Conservation (phyloP, 1,140 invertebrate species). For the Apis mellifera region Amel_HAv3.1 CM009936.2:5531001-5531500, state of each 20-base stretch:
- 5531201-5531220: conserved; percentile 65
- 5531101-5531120: conserved; percentile 51
- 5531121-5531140: conserved; percentile 73
- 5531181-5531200: conserved; percentile 37
- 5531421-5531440: too few relatives aligned
- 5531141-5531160: conserved; percentile 69
- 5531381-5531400: neutral
- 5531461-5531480: neutral
- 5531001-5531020: conserved; percentile 64
- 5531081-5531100: conserved; percentile 21
- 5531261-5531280: neutral
- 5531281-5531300: neutral
- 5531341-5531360: neutral
- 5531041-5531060: conserved; percentile 67
- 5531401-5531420: neutral
- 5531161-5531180: conserved; percentile 47
- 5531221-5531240: neutral
- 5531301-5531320: too few relatives aligned
- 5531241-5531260: neutral
- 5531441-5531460: neutral
- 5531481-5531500: neutral
- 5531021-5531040: conserved; percentile 66
- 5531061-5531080: conserved; percentile 70
- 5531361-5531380: neutral
- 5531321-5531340: neutral